phyloP scores from a whole-genome alignment of 1,140 invertebrate species.

The Lordiphosa mommai region DNA sequence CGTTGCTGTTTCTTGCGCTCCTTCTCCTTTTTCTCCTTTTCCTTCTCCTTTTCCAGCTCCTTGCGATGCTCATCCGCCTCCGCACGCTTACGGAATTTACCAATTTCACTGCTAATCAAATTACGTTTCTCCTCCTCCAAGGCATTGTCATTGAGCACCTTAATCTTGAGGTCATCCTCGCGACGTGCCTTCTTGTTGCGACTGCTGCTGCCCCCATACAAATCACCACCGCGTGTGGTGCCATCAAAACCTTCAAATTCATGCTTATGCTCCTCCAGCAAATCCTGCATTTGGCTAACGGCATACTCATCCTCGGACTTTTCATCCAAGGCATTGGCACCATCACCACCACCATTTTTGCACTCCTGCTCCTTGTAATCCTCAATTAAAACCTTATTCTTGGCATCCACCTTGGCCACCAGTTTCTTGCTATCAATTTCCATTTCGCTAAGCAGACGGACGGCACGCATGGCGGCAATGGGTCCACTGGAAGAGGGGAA shows the following conservation, averaged over 20 bases:
- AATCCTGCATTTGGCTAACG: slow-evolving; percentile 87
- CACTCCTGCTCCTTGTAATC: slow-evolving; percentile 90
- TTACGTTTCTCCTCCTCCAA: slow-evolving; percentile 98
- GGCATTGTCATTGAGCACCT: slow-evolving; percentile 88
- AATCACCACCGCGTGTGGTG: slow-evolving; percentile 48
- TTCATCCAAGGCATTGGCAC: slow-evolving; percentile 80
- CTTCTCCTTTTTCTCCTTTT: slow-evolving; percentile 80
- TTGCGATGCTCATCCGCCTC: slow-evolving; percentile 78
- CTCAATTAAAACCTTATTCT: slow-evolving; percentile 96
- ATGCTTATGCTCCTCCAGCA: slow-evolving; percentile 89
- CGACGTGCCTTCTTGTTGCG: slow-evolving; percentile 60
- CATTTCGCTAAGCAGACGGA: slow-evolving; percentile 95
- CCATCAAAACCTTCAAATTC: slow-evolving; percentile 73
- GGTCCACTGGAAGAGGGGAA: slow-evolving; percentile 87
- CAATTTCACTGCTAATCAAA: slow-evolving; percentile 97
- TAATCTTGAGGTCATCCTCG: slow-evolving; percentile 80
- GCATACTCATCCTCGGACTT: slow-evolving; percentile 90
- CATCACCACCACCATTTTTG: slow-evolving; percentile 64
- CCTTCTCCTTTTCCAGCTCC: slow-evolving; percentile 82
- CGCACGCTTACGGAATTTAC: slow-evolving; percentile 94
- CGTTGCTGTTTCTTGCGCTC: slow-evolving; percentile 80
- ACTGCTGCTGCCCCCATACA: slow-evolving; percentile 40
- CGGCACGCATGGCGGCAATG: slow-evolving; percentile 95
- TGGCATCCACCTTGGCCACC: slow-evolving; percentile 98
- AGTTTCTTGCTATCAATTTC: slow-evolving; percentile 96